Evolutionary conservation across 2,888 invertebrate species (phyloP).

Genomic region (Synanthedon formicaeformis): DNA sequence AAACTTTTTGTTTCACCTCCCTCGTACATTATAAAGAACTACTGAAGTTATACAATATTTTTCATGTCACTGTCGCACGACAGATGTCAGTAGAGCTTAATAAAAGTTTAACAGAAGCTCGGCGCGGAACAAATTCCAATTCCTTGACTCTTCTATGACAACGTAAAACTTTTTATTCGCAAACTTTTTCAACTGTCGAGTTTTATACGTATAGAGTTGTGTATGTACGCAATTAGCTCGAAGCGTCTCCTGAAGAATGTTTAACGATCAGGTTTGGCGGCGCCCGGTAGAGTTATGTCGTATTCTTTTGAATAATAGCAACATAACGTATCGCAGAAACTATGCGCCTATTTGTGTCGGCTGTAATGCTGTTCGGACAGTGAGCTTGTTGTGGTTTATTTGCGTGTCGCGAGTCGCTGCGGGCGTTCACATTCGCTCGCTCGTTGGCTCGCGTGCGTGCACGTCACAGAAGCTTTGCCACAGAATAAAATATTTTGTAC

Average conservation of each 20-base stretch:
- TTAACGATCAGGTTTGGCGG: neutral
- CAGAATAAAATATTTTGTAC: too few relatives aligned
- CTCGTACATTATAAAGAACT: too few relatives aligned
- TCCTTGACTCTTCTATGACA: conserved; percentile 5
- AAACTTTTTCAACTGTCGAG: neutral
- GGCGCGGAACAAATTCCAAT: conserved; percentile 17
- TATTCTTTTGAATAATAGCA: conserved; percentile 34
- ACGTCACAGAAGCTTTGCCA: conserved; percentile 1
- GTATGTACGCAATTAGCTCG: neutral
- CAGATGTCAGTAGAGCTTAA: conserved; percentile 34
- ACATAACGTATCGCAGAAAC: conserved; percentile 15
- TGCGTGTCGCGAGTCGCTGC: conserved; percentile 53
- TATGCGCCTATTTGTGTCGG: conserved; percentile 44
- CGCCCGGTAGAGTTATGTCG: neutral
- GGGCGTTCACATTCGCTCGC: conserved; percentile 50
- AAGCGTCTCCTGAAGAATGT: neutral
- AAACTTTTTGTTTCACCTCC: too few relatives aligned
- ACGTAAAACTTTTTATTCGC: neutral
- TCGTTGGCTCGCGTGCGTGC: conserved; percentile 11
- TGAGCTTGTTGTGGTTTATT: conserved; percentile 39
- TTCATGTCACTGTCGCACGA: conserved; percentile 9
- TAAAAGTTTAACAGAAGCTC: conserved; percentile 33
- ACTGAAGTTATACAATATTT: too few relatives aligned
- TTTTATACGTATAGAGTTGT: neutral
- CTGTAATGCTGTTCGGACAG: conserved; percentile 7